Evolutionary conservation across 2,113 vertebrate genomes (phyloP).

Genomic region (Syrmaticus mikado): DNA sequence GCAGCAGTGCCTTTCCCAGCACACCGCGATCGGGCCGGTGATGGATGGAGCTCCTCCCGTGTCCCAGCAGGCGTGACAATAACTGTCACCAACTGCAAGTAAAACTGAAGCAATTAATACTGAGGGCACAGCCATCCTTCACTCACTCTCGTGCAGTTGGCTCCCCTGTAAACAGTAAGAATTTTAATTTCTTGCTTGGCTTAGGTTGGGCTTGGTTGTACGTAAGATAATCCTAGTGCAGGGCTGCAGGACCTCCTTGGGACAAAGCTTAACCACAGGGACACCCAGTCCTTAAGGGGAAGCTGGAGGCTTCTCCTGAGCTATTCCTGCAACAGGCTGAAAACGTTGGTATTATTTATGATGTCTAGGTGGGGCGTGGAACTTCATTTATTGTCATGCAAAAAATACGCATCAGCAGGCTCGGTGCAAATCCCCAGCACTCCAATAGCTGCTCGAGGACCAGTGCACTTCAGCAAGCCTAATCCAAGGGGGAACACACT

Average conservation of each 20-base stretch:
- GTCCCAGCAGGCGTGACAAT: neutral
- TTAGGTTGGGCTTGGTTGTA: neutral
- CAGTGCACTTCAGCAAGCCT: neutral
- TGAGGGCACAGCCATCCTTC: neutral
- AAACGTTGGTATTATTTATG: neutral
- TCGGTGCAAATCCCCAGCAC: neutral
- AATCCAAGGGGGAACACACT: neutral
- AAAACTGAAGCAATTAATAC: neutral
- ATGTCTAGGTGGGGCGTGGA: no score
- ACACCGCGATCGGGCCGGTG: neutral
- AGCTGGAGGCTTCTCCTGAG: neutral
- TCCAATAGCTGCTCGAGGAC: neutral
- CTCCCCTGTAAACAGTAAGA: neutral
- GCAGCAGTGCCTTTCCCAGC: fast-evolving
- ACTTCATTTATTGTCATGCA: neutral
- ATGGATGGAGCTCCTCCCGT: neutral
- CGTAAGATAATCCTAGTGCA: neutral
- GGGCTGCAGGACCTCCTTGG: neutral
- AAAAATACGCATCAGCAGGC: neutral
- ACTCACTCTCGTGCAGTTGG: neutral
- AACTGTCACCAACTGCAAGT: neutral
- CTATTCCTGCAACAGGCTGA: neutral
- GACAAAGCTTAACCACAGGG: neutral
- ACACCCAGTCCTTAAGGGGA: fast-evolving
- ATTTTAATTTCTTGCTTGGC: neutral